Conservation (phyloP, 2,113 vertebrate species). For the Cynopterus brachyotis region DNA sequence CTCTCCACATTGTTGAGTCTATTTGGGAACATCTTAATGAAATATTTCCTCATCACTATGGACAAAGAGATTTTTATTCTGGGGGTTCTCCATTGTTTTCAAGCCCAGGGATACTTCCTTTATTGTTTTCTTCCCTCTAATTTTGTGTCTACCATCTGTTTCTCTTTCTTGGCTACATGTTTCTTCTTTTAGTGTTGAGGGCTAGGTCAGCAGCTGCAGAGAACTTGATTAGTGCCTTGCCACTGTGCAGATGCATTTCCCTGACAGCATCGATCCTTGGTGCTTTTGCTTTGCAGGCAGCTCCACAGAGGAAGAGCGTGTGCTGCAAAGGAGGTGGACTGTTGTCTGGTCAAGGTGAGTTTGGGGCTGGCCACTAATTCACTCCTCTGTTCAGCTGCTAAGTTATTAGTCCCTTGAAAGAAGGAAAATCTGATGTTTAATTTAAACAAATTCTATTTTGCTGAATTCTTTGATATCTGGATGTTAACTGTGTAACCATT, state of each 20-base stretch:
- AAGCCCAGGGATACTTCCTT: not conserved
- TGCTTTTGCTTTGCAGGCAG: not conserved
- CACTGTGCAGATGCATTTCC: not conserved
- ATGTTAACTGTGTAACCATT: conserved; percentile 68
- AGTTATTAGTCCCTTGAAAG: conserved; percentile 77
- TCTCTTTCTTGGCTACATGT: not conserved
- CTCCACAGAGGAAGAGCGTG: not conserved
- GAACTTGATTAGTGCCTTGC: not conserved
- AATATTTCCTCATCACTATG: not conserved
- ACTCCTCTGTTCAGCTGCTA: conserved; percentile 59
- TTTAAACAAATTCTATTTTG: conserved; percentile 77
- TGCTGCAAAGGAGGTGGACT: not conserved
- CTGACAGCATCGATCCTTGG: not conserved
- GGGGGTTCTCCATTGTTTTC: not conserved
- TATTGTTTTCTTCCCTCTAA: accelerated
- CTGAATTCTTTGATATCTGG: conserved; percentile 69
- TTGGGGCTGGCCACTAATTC: conserved; percentile 44
- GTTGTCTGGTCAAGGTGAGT: conserved; percentile 60
- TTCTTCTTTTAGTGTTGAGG: not conserved
- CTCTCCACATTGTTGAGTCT: not conserved
- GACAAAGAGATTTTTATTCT: not conserved
- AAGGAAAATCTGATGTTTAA: conserved; percentile 78
- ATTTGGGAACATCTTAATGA: not conserved
- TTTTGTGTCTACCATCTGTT: not conserved
- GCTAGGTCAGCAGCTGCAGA: conserved; percentile 41